Conservation (phyloP, 2,113 vertebrate species). For the Podilymbus podiceps region DNA sequence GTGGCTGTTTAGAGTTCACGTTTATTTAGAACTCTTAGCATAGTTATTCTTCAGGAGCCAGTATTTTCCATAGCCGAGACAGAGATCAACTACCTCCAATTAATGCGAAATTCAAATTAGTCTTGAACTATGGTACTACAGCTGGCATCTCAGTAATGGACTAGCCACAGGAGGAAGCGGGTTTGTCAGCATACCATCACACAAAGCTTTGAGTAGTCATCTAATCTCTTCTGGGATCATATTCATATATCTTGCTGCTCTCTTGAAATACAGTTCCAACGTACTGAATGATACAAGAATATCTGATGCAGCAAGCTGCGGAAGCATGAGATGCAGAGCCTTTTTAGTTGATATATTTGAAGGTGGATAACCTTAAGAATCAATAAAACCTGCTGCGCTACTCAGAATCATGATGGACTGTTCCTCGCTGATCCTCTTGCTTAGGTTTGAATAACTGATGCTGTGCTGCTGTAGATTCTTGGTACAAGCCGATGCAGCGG, state of each 20-base stretch:
- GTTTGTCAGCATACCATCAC: neutral
- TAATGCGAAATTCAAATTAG: slow-evolving; percentile 45
- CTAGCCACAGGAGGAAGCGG: neutral
- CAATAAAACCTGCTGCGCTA: neutral
- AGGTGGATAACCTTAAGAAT: slow-evolving; percentile 44
- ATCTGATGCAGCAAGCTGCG: neutral
- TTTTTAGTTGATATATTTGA: slow-evolving; percentile 24
- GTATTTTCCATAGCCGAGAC: neutral
- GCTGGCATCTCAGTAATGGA: neutral
- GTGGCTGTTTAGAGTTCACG: neutral
- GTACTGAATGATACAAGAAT: neutral
- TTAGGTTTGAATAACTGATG: neutral
- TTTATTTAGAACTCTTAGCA: neutral
- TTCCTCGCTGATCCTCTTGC: neutral
- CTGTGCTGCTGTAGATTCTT: neutral
- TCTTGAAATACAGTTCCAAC: neutral
- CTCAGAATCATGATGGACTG: slow-evolving; percentile 16
- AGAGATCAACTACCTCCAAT: neutral
- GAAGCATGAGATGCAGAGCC: neutral
- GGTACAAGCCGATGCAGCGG: neutral
- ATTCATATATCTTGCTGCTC: neutral
- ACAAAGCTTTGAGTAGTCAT: slow-evolving; percentile 3
- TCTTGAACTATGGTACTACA: neutral
- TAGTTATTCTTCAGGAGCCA: neutral
- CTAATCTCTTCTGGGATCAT: neutral